phyloP scores from a whole-genome alignment of 2,797 vertebrate species.

The Dermochelys coriacea region DNA sequence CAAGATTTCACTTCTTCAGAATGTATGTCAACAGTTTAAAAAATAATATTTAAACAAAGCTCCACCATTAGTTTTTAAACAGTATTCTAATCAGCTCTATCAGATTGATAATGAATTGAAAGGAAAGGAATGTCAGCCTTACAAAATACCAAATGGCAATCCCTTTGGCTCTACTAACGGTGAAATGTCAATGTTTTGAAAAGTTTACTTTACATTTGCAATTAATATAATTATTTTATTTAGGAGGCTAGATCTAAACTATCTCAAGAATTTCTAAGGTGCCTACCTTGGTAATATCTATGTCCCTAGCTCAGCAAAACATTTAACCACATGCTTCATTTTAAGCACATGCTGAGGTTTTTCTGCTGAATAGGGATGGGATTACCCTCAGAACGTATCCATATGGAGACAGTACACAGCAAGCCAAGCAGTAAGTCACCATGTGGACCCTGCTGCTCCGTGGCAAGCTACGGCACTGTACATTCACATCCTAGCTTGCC shows the following conservation, averaged over 20 bases:
- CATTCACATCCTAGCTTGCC: background rate
- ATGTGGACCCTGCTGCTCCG: background rate
- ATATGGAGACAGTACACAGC: no score
- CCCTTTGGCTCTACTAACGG: conserved; percentile 1
- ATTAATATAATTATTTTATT: background rate
- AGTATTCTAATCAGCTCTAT: background rate
- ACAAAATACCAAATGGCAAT: background rate
- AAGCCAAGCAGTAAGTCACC: no score
- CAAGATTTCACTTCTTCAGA: background rate
- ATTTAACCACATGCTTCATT: background rate
- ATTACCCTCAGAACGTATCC: background rate
- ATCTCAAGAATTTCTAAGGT: conserved; percentile 1
- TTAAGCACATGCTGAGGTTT: background rate
- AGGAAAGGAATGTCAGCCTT: background rate
- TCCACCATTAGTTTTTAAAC: conserved; percentile 42
- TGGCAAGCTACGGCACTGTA: background rate
- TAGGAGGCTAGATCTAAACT: background rate
- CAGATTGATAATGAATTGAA: background rate
- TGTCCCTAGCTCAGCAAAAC: background rate
- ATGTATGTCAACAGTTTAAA: conserved; percentile 24
- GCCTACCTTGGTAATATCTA: conserved; percentile 37
- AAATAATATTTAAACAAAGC: conserved; percentile 29
- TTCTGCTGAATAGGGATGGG: background rate
- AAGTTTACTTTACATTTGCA: background rate
- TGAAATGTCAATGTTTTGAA: background rate